A percentile compares a stretch with the other conserved stretches of the same genome.
Conservation (phyloP, 2,113 vertebrate species). For the Archocentrus centrarchus region DNA sequence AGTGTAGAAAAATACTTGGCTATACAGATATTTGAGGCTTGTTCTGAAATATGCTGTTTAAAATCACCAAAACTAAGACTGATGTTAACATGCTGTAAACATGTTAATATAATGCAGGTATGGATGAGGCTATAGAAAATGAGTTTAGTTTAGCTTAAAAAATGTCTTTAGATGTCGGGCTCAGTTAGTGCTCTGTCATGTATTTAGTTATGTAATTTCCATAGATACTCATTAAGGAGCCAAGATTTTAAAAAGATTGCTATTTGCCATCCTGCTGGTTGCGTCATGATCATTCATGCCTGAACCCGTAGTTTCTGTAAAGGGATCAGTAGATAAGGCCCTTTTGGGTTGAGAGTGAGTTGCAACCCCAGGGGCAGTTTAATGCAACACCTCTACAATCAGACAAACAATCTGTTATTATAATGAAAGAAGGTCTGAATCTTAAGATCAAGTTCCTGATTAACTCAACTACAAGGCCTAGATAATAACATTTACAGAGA, state of each 20-base stretch:
- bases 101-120: background rate
- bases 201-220: constrained; percentile 9
- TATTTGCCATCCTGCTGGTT: background rate
- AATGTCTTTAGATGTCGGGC: background rate
- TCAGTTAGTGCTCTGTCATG: background rate
- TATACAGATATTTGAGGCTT: background rate
- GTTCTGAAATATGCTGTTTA: background rate
- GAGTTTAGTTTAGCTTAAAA: background rate
- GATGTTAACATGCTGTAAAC: background rate
- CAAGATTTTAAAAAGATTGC: background rate
- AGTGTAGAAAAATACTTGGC: background rate
- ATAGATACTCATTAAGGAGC: background rate
- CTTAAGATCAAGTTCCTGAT: no score
- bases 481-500: background rate
- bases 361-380: no score
- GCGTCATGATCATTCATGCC: background rate
- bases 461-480: no score
- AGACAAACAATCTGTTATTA: no score
- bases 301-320: background rate
- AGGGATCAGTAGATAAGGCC: no score
- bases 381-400: no score
- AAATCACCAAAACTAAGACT: background rate
- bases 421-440: no score
- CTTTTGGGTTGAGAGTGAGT: no score
- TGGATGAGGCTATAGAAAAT: background rate